These are phyloP conservation scores for Lydus trimaculatus DNA, from an alignment of 2,888 invertebrate genomes.

Conservation along the genomic window DNA sequence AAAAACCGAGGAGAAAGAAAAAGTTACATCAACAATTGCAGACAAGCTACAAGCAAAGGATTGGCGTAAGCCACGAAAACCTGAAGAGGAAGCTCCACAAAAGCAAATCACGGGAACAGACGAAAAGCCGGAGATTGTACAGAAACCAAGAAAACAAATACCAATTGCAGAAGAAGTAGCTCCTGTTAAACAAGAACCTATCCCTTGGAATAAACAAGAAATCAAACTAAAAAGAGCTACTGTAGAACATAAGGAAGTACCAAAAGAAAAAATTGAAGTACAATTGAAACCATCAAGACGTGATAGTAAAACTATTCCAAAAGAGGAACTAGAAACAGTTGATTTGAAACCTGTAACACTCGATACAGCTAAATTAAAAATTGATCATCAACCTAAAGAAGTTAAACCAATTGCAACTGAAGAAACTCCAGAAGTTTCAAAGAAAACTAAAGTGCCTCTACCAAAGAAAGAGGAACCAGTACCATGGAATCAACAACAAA, in stretches of 20 bases:
- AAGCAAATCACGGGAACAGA: conserved; percentile 62
- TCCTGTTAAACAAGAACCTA: conserved; percentile 28
- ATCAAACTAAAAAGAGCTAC: conserved; percentile 61
- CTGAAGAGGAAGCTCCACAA: conserved; percentile 49
- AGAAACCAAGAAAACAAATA: conserved; percentile 33
- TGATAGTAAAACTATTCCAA: conserved; percentile 44
- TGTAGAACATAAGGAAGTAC: conserved; percentile 36
- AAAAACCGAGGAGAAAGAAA: too few relatives aligned
- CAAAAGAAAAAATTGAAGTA: conserved; percentile 31
- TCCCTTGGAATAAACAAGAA: conserved; percentile 62
- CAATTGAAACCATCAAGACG: conserved; percentile 31
- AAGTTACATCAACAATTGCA: conserved; percentile 33
- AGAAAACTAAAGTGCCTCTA: conserved; percentile 17
- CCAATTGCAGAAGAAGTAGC: conserved; percentile 18
- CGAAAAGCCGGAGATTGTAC: conserved; percentile 30
- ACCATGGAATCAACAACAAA: conserved; percentile 63
- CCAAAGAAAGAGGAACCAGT: conserved; percentile 59
- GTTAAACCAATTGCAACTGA: conserved; percentile 46
- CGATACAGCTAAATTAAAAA: conserved; percentile 23
- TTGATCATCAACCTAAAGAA: conserved; percentile 21
- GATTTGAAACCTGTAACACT: conserved; percentile 41
- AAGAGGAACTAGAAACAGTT: conserved; percentile 45
- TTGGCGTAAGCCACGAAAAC: conserved; percentile 41
- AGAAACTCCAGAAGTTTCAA: conserved; percentile 34
- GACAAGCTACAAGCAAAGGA: conserved; percentile 51